Evolutionary conservation across 1,140 invertebrate genomes (phyloP).

Genomic region (Sweltsa coloradensis): DNA sequence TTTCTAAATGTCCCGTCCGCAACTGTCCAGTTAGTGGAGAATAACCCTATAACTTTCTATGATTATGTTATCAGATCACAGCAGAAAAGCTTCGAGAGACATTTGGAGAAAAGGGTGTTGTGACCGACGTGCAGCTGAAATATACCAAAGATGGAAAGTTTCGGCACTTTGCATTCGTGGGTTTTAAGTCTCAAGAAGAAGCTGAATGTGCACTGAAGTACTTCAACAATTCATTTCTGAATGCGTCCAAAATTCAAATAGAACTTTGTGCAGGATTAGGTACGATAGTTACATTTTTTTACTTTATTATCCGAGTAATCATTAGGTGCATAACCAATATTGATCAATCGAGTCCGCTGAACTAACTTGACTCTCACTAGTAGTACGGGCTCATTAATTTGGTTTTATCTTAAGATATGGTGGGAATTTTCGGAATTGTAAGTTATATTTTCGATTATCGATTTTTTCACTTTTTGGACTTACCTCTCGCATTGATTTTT

Average conservation of each 20-base stretch:
- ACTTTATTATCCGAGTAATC: no score
- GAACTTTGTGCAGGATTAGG: slow-evolving; percentile 61
- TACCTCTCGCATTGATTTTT: no score
- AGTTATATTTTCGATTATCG: no score
- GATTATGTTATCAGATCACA: slow-evolving; percentile 50
- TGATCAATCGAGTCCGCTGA: no score
- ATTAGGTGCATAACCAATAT: no score
- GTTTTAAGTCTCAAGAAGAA: slow-evolving; percentile 68
- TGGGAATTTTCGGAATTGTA: no score
- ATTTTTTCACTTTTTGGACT: no score
- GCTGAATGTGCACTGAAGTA: slow-evolving; percentile 59
- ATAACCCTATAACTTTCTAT: no score
- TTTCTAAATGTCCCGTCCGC: background rate
- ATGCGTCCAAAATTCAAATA: slow-evolving; percentile 65
- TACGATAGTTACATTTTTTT: slow-evolving; percentile 22
- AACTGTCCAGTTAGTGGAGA: slow-evolving; percentile 8
- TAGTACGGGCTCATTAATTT: no score
- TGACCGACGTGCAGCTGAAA: slow-evolving; percentile 88
- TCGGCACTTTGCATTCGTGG: slow-evolving; percentile 84
- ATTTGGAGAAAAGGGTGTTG: slow-evolving; percentile 66
- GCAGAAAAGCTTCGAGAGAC: slow-evolving; percentile 59
- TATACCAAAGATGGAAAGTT: slow-evolving; percentile 84
- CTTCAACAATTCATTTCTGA: slow-evolving; percentile 75
- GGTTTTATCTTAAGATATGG: no score
- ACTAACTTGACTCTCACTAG: no score